Conservation (phyloP, 2,888 invertebrate species). For the Cosmia pyralina region DNA sequence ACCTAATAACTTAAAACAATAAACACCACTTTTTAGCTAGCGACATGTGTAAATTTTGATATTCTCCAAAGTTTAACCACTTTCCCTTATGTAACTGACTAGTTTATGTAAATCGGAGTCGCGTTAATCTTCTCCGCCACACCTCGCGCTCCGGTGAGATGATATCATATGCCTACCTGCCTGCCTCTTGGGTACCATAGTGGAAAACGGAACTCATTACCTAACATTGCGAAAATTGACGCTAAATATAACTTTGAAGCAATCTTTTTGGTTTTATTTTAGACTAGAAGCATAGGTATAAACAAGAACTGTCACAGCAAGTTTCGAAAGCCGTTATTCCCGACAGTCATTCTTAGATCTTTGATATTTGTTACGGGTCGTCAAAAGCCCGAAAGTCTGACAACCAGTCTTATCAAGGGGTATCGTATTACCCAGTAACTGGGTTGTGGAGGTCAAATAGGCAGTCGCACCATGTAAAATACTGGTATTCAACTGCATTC, state of each 20-base stretch:
- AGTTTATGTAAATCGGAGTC: conserved; percentile 70
- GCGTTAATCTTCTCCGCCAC: conserved; percentile 63
- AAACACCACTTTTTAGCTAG: conserved; percentile 32
- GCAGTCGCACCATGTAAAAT: too few relatives aligned
- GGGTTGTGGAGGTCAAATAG: too few relatives aligned
- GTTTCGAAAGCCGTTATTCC: background rate
- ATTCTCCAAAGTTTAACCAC: conserved; percentile 66
- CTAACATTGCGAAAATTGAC: conserved; percentile 28
- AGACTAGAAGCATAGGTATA: background rate
- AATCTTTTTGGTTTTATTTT: background rate
- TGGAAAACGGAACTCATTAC: conserved; percentile 40
- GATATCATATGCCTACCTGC: conserved; percentile 49
- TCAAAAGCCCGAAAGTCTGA: too few relatives aligned
- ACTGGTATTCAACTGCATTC: too few relatives aligned
- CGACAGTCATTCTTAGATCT: too few relatives aligned
- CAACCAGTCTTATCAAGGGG: too few relatives aligned
- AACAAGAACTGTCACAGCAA: background rate
- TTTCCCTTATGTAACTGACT: conserved; percentile 73
- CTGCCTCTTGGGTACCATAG: conserved; percentile 46
- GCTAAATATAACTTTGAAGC: conserved; percentile 4
- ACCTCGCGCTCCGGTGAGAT: conserved; percentile 51
- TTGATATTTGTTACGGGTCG: too few relatives aligned
- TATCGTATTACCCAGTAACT: too few relatives aligned
- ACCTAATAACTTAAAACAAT: conserved; percentile 31
- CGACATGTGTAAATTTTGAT: conserved; percentile 63